Evolutionary conservation across 2,888 invertebrate genomes (phyloP).

Genomic region (Euproctis similis): DNA sequence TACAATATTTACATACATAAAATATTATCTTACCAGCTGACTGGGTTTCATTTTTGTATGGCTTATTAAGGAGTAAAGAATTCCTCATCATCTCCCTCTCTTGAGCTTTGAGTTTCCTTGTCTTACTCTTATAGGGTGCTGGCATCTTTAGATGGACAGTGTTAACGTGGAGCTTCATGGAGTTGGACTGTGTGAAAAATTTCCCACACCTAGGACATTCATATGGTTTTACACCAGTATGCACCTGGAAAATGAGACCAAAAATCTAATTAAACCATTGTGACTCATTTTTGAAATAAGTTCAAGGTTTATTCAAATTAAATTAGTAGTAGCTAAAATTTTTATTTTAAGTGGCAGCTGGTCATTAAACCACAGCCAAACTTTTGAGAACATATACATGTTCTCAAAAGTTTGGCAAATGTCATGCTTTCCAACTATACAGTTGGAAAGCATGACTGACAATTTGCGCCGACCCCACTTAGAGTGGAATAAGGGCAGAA

Average conservation of each 20-base stretch:
- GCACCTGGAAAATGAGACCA: constrained; percentile 34
- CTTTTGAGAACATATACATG: no score
- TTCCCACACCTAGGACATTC: constrained; percentile 47
- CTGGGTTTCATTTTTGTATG: background rate
- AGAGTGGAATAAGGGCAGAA: no score
- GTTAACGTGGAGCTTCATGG: constrained; percentile 50
- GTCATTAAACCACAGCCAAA: no score
- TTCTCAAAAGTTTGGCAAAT: background rate
- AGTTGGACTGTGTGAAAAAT: constrained; percentile 51
- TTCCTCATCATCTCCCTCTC: background rate
- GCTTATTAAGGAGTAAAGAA: background rate
- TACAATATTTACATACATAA: no score
- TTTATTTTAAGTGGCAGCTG: no score
- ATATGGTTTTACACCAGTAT: constrained; percentile 53
- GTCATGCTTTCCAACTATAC: no score
- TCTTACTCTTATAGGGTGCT: constrained; percentile 39
- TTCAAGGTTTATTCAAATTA: no score
- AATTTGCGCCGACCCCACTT: no score
- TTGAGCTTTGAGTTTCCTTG: background rate
- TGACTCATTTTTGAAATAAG: no score
- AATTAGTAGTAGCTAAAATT: no score
- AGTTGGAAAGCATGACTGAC: no score
- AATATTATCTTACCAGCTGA: background rate
- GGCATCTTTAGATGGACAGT: constrained; percentile 53
- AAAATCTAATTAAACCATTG: background rate